These are phyloP conservation scores for Zenarchopterus dispar DNA, from an alignment of 2,797 vertebrate genomes.

Conservation along the genomic window DNA sequence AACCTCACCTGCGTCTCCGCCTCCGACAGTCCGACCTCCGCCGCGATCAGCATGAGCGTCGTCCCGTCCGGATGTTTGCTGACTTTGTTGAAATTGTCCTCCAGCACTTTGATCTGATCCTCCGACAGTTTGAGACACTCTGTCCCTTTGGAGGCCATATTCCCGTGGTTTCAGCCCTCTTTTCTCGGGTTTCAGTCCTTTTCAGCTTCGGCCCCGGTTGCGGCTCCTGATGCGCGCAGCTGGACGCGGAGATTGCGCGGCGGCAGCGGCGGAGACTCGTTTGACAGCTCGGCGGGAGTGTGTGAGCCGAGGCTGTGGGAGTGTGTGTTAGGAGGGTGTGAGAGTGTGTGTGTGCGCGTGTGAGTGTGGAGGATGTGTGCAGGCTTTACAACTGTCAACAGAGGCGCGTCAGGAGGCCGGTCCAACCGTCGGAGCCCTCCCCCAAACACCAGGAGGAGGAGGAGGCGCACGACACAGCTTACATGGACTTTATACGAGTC, in stretches of 20 bases:
- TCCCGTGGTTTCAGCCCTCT: background rate
- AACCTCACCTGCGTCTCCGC: constrained; percentile 84
- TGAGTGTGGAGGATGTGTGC: constrained; percentile 9
- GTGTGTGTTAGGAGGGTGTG: constrained; percentile 12
- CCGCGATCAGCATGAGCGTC: constrained; percentile 90
- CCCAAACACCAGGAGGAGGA: constrained; percentile 20
- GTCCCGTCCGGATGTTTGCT: constrained; percentile 87
- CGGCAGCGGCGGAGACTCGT: background rate
- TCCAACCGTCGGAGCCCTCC: constrained; percentile 44
- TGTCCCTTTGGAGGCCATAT: constrained; percentile 61
- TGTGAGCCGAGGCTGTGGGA: background rate
- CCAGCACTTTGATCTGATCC: constrained; percentile 89
- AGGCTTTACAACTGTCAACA: constrained; percentile 68
- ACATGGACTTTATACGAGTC: too few relatives aligned
- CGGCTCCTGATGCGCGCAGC: constrained; percentile 32
- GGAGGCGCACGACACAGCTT: background rate
- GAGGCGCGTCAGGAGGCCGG: constrained; percentile 47
- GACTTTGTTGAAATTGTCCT: constrained; percentile 89
- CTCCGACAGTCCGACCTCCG: constrained; percentile 90
- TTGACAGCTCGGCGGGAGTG: constrained; percentile 36
- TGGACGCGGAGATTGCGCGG: constrained; percentile 23
- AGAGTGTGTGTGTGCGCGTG: too few relatives aligned
- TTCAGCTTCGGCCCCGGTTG: background rate
- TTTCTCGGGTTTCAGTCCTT: background rate
- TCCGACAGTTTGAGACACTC: constrained; percentile 76